A percentile compares a stretch with the other conserved stretches of the same genome.
Evolutionary conservation across 2,888 invertebrate genomes (phyloP).

Genomic region (Polia nebulosa): DNA sequence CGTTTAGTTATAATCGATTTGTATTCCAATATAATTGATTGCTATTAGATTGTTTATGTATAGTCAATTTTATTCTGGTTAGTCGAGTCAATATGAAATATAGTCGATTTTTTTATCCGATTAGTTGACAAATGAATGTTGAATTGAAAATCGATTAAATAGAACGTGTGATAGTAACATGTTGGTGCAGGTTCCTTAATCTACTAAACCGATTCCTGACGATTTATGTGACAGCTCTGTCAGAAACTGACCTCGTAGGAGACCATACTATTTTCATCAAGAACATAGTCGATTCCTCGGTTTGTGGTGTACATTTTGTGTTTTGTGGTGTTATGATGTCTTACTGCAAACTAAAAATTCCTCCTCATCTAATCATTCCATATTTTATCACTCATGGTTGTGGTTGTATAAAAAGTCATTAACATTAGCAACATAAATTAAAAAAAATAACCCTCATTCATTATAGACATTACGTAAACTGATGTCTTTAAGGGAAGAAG

Average conservation of each 20-base stretch:
- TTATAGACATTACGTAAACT: no score
- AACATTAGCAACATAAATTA: no score
- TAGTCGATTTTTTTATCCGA: not conserved
- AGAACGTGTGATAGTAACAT: conserved; percentile 30
- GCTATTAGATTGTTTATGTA: no score
- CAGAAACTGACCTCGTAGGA: conserved; percentile 15
- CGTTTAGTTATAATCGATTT: not conserved
- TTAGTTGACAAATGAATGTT: not conserved
- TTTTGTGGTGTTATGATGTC: conserved; percentile 29
- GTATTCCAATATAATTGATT: not conserved
- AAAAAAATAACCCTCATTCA: no score
- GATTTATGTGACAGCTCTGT: conserved; percentile 22
- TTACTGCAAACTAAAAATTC: conserved; percentile 46
- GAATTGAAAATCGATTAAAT: conserved; percentile 56
- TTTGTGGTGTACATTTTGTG: conserved; percentile 28
- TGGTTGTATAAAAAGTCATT: no score
- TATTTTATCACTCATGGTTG: not conserved
- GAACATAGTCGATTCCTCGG: not conserved
- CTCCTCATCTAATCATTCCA: no score
- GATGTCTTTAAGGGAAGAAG: no score
- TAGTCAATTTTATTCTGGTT: not conserved
- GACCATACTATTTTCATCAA: not conserved
- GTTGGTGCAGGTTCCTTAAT: conserved; percentile 58
- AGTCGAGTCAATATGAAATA: no score
- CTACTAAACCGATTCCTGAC: conserved; percentile 47